These are phyloP conservation scores for Drosophila cyrtoloma DNA, from an alignment of 2,888 invertebrate genomes.

Conservation along the genomic window DNA sequence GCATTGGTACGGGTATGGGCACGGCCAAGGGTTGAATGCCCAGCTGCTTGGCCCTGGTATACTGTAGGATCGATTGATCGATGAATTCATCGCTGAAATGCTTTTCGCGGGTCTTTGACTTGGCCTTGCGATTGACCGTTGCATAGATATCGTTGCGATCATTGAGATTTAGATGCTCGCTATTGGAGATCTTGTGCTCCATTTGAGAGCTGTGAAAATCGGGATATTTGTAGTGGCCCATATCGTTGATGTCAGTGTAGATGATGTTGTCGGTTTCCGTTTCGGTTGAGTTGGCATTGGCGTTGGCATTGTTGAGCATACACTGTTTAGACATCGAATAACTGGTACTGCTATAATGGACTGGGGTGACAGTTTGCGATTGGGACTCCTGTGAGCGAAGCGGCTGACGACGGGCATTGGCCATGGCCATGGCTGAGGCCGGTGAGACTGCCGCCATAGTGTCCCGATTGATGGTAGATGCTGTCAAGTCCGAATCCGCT, in stretches of 20 bases:
- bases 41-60: conserved; percentile 82
- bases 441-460: conserved; percentile 83
- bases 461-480: conserved; percentile 87
- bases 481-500: conserved; percentile 86
- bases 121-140: conserved; percentile 85
- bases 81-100: conserved; percentile 85
- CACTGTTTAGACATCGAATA: conserved; percentile 86
- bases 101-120: conserved; percentile 84
- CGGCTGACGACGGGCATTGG: conserved; percentile 84
- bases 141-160: conserved; percentile 85
- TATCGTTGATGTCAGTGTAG: conserved; percentile 85
- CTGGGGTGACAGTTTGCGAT: conserved; percentile 85
- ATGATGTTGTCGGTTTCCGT: conserved; percentile 85
- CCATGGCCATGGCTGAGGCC: conserved; percentile 77
- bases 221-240: conserved; percentile 84
- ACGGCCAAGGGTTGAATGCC: conserved; percentile 52
- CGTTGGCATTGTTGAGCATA: conserved; percentile 84
- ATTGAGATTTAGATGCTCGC: conserved; percentile 82
- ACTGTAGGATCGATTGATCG: conserved; percentile 84
- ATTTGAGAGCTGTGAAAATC: conserved; percentile 75
- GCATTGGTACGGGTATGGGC: conserved; percentile 34
- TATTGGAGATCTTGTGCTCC: conserved; percentile 83
- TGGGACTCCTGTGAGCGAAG: conserved; percentile 85
- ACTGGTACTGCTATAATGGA: conserved; percentile 86
- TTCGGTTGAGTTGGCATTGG: conserved; percentile 84